These are phyloP conservation scores for Dione juno DNA, from an alignment of 2,888 invertebrate genomes.

Conservation along the genomic window DNA sequence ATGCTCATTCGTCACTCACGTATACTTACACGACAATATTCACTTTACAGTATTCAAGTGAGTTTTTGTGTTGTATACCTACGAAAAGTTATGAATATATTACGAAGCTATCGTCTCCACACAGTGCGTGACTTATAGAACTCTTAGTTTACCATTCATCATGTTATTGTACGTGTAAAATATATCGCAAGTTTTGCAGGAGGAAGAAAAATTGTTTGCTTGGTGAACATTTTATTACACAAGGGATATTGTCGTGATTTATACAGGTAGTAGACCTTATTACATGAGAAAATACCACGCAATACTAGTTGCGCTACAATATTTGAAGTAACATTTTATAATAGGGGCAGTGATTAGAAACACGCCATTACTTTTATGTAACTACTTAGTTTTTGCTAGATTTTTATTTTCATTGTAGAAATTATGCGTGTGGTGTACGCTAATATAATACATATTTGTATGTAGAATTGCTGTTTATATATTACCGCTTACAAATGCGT, in stretches of 20 bases:
- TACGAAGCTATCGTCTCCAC: slow-evolving; percentile 25
- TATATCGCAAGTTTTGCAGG: slow-evolving; percentile 22
- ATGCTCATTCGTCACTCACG: not conserved
- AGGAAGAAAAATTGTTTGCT: slow-evolving; percentile 29
- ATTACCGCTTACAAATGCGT: not conserved
- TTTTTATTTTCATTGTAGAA: not conserved
- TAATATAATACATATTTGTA: not conserved
- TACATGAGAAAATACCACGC: slow-evolving; percentile 18
- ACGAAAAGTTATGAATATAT: slow-evolving; percentile 35
- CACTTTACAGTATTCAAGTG: slow-evolving; percentile 26
- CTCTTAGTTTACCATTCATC: slow-evolving; percentile 35
- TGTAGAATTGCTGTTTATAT: not conserved
- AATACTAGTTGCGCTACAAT: slow-evolving; percentile 13
- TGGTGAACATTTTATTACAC: slow-evolving; percentile 29
- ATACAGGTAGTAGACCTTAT: slow-evolving; percentile 13
- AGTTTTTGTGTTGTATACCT: slow-evolving; percentile 21
- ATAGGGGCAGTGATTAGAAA: slow-evolving; percentile 30
- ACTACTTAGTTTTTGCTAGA: not conserved
- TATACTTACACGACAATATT: slow-evolving; percentile 8
- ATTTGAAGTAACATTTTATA: slow-evolving; percentile 15
- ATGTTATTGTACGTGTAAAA: slow-evolving; percentile 30
- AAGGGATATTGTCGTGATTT: slow-evolving; percentile 23
- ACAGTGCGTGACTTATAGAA: slow-evolving; percentile 34
- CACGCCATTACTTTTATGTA: slow-evolving; percentile 22
- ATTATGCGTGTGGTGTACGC: not conserved